Percentiles rank a stretch among this genome's conserved stretches.
Conservation (phyloP, 1,140 invertebrate genomes). For the Mycetomoellerius zeteki region DNA sequence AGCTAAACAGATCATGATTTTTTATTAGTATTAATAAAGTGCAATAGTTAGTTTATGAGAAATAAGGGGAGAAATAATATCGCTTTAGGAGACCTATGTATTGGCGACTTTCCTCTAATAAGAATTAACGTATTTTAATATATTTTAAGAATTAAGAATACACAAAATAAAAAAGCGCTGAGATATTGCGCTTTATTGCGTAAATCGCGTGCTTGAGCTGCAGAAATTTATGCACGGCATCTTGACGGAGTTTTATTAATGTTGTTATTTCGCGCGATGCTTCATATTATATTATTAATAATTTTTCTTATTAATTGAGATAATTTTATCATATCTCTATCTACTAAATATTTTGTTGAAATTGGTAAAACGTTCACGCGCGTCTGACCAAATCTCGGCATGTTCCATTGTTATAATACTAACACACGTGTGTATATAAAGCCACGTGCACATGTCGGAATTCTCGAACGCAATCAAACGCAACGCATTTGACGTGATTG, state of each 20-base stretch:
- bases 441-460: conserved; percentile 34
- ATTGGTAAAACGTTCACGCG: not conserved
- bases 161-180: not conserved
- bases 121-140: not conserved
- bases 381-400: conserved; percentile 9
- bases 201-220: not conserved
- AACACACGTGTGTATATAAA: conserved; percentile 29
- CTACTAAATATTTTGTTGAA: not conserved
- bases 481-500: conserved; percentile 60
- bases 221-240: conserved; percentile 7
- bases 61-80: too few species aligned
- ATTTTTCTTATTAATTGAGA: conserved; percentile 7
- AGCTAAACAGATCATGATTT: too few species aligned
- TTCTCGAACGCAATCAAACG: conserved; percentile 48
- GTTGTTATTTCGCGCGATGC: not conserved
- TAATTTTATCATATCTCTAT: not conserved
- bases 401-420: conserved; percentile 30
- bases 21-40: too few species aligned
- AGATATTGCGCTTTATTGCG: conserved; percentile 31
- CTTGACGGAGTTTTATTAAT: not conserved
- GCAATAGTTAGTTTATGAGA: too few species aligned
- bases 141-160: conserved; percentile 13
- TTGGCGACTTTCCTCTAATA: too few species aligned
- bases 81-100: too few species aligned
- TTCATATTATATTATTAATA: not conserved